These are phyloP conservation scores for Thunnus albacares DNA, from an alignment of 2,797 vertebrate genomes.

Conservation along the genomic window DNA sequence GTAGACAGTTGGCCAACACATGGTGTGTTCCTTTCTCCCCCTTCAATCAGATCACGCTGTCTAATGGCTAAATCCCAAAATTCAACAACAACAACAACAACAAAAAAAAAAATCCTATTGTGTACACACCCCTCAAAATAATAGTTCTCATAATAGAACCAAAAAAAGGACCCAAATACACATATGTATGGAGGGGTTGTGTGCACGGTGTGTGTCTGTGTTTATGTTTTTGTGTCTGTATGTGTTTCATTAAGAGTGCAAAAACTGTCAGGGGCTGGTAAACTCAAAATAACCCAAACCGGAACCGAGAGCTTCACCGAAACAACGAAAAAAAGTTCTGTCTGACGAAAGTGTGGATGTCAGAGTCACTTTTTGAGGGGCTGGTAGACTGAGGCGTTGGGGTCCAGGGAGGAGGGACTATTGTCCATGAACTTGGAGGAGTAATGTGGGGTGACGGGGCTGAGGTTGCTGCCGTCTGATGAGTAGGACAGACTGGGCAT, in stretches of 20 bases:
- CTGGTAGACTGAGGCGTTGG: conserved; percentile 99
- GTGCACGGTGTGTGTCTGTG: conserved; percentile 40
- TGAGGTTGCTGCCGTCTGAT: conserved; percentile 92
- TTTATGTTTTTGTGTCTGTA: conserved; percentile 31
- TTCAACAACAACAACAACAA: conserved; percentile 21
- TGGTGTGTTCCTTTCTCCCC: conserved; percentile 46
- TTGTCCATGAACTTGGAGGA: conserved; percentile 99
- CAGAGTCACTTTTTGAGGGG: conserved; percentile 94
- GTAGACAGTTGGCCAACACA: conserved; percentile 52
- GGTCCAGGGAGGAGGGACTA: conserved; percentile 96
- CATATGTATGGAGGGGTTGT: conserved; percentile 41
- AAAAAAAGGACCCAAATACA: conserved; percentile 46
- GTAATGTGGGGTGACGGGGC: conserved; percentile 94
- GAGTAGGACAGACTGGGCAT: conserved; percentile 98
- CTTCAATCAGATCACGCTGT: conserved; percentile 43
- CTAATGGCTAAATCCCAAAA: conserved; percentile 64
- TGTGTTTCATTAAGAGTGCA: conserved; percentile 58
- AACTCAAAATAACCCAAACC: conserved; percentile 52
- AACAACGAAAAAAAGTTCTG: conserved; percentile 58
- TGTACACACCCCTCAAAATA: conserved; percentile 53
- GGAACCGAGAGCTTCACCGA: conserved; percentile 40
- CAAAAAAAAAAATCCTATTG: conserved; percentile 13
- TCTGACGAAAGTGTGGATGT: conserved; percentile 47
- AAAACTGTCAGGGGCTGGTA: conserved; percentile 57
- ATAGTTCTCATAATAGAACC: conserved; percentile 62